Evolutionary conservation across 2,888 invertebrate genomes (phyloP).

Genomic region (Hydrotaea cyrtoneurina): DNA sequence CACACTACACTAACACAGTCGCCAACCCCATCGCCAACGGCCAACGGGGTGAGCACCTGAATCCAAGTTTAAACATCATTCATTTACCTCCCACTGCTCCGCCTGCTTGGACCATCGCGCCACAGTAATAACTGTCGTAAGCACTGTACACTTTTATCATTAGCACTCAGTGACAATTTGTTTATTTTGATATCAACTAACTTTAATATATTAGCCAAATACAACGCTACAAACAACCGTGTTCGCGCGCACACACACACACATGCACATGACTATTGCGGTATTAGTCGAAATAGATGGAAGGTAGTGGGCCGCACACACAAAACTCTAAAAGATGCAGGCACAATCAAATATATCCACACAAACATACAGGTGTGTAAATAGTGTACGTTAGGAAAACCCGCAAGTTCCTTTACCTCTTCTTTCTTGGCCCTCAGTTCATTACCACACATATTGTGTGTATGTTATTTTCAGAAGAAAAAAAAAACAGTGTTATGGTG

Average conservation of each 20-base stretch:
- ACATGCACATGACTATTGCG: neutral
- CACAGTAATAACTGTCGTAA: neutral
- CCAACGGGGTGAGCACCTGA: conserved; percentile 12
- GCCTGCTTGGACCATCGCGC: neutral
- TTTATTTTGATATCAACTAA: conserved; percentile 63
- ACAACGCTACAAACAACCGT: conserved; percentile 25
- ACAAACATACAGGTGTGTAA: neutral
- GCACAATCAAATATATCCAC: neutral
- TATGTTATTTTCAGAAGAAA: too few species aligned
- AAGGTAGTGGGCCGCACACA: neutral
- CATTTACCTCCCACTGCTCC: neutral
- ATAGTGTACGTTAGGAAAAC: neutral
- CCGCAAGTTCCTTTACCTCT: conserved; percentile 27
- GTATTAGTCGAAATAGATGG: conserved; percentile 2
- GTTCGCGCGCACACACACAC: neutral
- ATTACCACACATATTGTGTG: neutral
- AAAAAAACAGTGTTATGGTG: neutral
- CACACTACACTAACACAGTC: conserved; percentile 2
- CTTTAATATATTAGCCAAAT: conserved; percentile 57
- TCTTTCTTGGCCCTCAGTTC: neutral
- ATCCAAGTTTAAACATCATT: neutral
- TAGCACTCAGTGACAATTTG: conserved; percentile 65
- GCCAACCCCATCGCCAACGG: neutral
- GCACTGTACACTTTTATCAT: conserved; percentile 59
- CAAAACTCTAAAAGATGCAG: too few species aligned